Evolutionary conservation across 2,888 invertebrate genomes (phyloP), one percentile per base, ranked within the genome.

Genomic region (Gymnoscelis rufifasciata): DNA sequence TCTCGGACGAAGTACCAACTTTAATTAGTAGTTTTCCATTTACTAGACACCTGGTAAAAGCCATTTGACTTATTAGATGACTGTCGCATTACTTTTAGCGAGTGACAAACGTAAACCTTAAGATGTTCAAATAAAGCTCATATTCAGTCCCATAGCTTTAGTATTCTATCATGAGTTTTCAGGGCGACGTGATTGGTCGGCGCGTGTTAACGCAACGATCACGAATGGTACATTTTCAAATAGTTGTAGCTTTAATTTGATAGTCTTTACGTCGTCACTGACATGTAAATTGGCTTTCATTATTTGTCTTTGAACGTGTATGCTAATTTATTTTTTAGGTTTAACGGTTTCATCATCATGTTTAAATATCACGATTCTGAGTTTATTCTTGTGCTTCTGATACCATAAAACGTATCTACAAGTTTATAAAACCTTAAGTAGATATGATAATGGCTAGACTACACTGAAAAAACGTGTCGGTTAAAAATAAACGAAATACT

Each of bases 11-110:
- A 80, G 74, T 79, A 77, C 62, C 59, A 56, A 66, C 74, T 81
- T 83, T 83, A 86, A 86, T 84, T 83, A 86, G 82, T 77, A 74
- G 74, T 80, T 83, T 82, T 81, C 83, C 77, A 82, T 82, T 81
- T 82, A 71, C 73, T 67, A 71, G 69, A 79, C 79, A 79, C 80
- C 75, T 75, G 78, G 77, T 78, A 81, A 79, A 82, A 81, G 78
- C 74, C 69, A 79, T 79, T 79, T 73, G 68, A 75, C 71, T 76
- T 78, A 78, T 76, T 74, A 72, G 61, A 68, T 59, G 60, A 64
- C 54, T 72, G 71, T 75, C 72, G 66, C 68, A 62, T 63, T 57
- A 52, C 53, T 54, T 52, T 51, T 36, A 40, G 46, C 40, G 48
- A 51, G 49, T 49, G 47, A 56, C 35, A 48, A 75, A 71, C 73